These are phyloP conservation scores for Coleophora flavipennella DNA, from an alignment of 2,888 invertebrate species.

Conservation along the genomic window DNA sequence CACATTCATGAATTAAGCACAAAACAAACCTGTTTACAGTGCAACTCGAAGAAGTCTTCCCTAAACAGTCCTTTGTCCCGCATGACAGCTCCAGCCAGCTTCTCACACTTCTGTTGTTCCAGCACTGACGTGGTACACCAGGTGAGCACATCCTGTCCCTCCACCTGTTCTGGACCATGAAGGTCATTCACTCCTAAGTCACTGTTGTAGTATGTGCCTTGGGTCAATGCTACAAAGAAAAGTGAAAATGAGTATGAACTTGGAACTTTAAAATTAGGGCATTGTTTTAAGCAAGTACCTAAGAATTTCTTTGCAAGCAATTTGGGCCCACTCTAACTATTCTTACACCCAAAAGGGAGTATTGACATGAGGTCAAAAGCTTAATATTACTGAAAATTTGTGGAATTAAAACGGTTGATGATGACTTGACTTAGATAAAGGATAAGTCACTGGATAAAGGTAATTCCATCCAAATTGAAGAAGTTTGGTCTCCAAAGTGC, in stretches of 20 bases:
- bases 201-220: not conserved
- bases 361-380: too few relatives aligned
- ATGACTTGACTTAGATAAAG: too few relatives aligned
- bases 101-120: conserved; percentile 88
- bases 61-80: conserved; percentile 77
- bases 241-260: not conserved
- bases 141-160: conserved; percentile 56
- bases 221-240: not conserved
- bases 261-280: not conserved
- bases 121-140: conserved; percentile 90
- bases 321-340: too few relatives aligned
- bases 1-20: too few relatives aligned
- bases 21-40: conserved; percentile 75
- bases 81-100: conserved; percentile 78
- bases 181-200: conserved; percentile 1
- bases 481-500: too few relatives aligned
- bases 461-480: too few relatives aligned
- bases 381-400: too few relatives aligned
- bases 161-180: conserved; percentile 16
- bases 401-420: too few relatives aligned
- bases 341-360: too few relatives aligned
- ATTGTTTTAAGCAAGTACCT: not conserved
- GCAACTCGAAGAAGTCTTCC: conserved; percentile 75
- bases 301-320: not conserved
- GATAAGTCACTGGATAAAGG: not conserved